Percentiles rank a stretch among this genome's conserved stretches.
Conservation (phyloP, 2,797 vertebrate genomes). For the Masticophis lateralis region DNA sequence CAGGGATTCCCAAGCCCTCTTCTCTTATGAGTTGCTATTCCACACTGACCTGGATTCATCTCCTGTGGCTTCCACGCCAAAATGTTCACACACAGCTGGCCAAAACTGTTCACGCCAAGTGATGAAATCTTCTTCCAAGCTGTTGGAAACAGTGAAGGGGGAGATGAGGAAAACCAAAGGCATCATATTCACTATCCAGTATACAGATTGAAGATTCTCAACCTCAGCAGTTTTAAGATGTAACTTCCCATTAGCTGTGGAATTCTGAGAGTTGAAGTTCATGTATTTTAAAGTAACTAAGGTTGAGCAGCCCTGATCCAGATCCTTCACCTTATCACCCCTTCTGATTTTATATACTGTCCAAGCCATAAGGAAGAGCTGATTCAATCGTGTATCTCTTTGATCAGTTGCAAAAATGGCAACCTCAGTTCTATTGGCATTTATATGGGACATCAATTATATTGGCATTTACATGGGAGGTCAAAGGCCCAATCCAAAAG, state of each 20-base stretch:
- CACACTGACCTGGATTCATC: constrained; percentile 90
- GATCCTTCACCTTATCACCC: background rate
- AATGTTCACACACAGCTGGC: constrained; percentile 95
- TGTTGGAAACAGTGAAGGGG: constrained; percentile 44
- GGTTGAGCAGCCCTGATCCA: background rate
- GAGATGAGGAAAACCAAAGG: background rate
- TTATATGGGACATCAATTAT: background rate
- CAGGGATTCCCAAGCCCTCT: too few relatives aligned
- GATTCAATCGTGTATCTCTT: background rate
- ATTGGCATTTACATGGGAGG: background rate
- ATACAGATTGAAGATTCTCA: background rate
- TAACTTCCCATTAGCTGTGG: background rate
- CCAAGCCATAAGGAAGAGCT: background rate
- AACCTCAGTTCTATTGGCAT: background rate
- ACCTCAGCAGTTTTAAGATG: background rate
- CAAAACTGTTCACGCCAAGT: constrained; percentile 99
- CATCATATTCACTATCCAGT: background rate
- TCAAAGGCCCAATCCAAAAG: background rate
- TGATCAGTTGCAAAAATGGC: background rate
- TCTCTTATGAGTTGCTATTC: background rate
- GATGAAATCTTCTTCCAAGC: constrained; percentile 95
- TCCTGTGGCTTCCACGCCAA: constrained; percentile 93
- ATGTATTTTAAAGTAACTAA: background rate
- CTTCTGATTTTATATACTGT: background rate
- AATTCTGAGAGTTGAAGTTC: background rate